Base-by-base conservation (phyloP, 2,888 invertebrate genomes). In the Hofmannophila pseudospretella region DNA sequence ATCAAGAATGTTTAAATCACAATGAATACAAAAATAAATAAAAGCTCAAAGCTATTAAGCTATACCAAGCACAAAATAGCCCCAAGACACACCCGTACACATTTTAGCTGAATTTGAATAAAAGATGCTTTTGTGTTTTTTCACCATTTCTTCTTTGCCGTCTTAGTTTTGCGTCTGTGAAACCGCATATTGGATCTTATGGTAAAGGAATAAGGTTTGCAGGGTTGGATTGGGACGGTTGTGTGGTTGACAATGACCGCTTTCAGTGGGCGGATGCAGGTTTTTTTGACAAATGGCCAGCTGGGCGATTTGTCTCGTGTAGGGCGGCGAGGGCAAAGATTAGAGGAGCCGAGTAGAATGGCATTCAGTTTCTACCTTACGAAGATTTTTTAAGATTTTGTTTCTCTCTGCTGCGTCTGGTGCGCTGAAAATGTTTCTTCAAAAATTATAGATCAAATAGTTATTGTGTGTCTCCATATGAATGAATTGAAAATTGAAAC, bases 211-310 rank as follows among this genome's bases (percentile, higher is more conserved):
- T 73, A 72, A 54, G 55, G 55, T 34, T 37, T 44, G 36, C 23
- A 12, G 10, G 39, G 38, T 42, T 48, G 44, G 44, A 42, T 45
- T 22, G 33, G 42, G 49, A 57, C 47, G 38, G 47, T 58, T 63
- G 64, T 49, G 43, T 34, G 38, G 49, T 50, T 49, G 41, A 79
- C 74, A 81, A 81, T 74, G 69, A 63, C 73, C 73, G 77, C 76
- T 84, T 82, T 77, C 76, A 73, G 65, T 57, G 62, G 69, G 73
- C 85, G 85, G 84, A 85, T 80, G 81, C 80, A 85, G 78, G 81
- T 80, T 82, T 84, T n/a, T 86, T 81, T 86, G 86, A 86, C 76
- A 86, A 86, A 86, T 85, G 84, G 78, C 82, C 76, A 76, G 70
- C 71, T 67, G 69, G 77, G 62, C 78, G 78, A 84, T 85, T 85